Evolutionary conservation across 2,113 vertebrate genomes (phyloP).

Genomic region (Willisornis vidua): DNA sequence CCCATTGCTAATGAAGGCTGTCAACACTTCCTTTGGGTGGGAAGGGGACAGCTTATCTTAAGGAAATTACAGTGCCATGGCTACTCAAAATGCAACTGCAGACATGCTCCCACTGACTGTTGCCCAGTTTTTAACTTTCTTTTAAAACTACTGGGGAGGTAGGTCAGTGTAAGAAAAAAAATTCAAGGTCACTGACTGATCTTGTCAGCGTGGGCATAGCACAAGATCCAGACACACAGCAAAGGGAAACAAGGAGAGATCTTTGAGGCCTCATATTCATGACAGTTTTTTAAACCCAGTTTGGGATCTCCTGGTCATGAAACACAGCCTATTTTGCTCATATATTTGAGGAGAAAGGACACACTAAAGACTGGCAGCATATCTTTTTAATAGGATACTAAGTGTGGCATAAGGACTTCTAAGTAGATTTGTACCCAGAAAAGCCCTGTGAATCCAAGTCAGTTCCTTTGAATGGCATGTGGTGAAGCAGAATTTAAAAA

Average conservation of each 20-base stretch:
- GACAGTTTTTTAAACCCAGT: neutral
- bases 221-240: neutral
- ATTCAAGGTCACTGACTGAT: neutral
- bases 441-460: neutral
- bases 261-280: neutral
- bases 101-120: neutral
- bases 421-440: neutral
- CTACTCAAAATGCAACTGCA: neutral
- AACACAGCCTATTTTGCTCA: neutral
- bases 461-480: neutral
- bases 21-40: neutral
- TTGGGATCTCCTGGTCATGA: neutral
- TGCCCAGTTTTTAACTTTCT: neutral
- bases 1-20: neutral
- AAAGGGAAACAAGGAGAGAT: neutral
- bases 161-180: neutral
- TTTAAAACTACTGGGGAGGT: neutral
- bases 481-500: neutral
- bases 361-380: neutral
- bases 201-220: neutral
- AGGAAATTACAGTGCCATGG: neutral
- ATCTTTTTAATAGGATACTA: neutral
- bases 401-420: neutral
- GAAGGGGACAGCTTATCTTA: neutral
- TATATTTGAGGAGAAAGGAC: neutral